These are phyloP conservation scores for Paramormyrops hopkinsi DNA, from an alignment of 2,797 vertebrate species.

Conservation along the genomic window DNA sequence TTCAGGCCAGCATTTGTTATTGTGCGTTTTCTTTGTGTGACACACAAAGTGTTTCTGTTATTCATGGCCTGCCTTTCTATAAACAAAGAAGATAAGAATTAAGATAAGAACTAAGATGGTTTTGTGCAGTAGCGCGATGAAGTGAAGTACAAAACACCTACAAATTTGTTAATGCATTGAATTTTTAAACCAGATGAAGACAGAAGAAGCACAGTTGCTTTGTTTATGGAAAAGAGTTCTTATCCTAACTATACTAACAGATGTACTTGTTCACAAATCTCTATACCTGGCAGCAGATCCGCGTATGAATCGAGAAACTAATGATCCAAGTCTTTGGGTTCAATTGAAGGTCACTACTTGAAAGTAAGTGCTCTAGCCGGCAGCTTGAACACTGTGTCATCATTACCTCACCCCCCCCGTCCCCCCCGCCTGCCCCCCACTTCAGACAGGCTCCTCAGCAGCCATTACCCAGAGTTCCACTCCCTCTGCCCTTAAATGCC, in stretches of 20 bases:
- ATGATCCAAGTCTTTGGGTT: conserved; percentile 8
- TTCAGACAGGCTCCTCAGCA: conserved; percentile 50
- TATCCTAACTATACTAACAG: neutral
- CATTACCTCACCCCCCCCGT: neutral
- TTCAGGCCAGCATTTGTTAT: neutral
- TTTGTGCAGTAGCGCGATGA: neutral
- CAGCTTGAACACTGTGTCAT: neutral
- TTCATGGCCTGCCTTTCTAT: neutral
- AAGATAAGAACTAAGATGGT: neutral
- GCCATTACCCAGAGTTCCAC: conserved; percentile 56
- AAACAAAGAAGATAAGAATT: neutral
- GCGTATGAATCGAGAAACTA: neutral
- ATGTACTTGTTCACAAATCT: conserved; percentile 14
- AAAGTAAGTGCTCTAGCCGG: neutral
- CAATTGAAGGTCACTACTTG: conserved; percentile 15
- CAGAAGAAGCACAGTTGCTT: neutral
- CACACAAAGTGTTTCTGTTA: neutral
- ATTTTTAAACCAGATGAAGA: neutral
- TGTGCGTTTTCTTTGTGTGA: neutral
- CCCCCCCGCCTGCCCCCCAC: neutral
- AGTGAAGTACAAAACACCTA: neutral
- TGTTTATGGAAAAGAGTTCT: neutral
- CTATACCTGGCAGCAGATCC: neutral
- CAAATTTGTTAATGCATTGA: neutral
- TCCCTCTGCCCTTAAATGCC: conserved; percentile 25